A percentile compares a stretch with the other conserved stretches of the same genome.
phyloP scores from a whole-genome alignment of 2,113 vertebrate genomes.

The Takifugu flavidus region DNA sequence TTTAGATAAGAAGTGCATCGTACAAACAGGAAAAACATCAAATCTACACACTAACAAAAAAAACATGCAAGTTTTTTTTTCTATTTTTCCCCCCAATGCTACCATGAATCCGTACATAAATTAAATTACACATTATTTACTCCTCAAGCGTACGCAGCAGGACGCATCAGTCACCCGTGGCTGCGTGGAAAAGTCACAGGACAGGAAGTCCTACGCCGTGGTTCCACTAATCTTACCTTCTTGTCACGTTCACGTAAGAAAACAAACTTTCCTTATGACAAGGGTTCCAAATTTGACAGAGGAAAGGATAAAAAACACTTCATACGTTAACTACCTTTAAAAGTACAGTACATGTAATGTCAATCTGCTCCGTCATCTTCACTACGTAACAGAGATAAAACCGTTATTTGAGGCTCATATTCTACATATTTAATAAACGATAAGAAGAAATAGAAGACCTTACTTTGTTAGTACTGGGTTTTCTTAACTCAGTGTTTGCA shows the following conservation, averaged over 20 bases:
- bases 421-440: conserved; percentile 39
- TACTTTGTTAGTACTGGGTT: conserved; percentile 25
- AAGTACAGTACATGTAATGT: conserved; percentile 57
- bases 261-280: conserved; percentile 7
- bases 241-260: background rate
- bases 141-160: conserved; percentile 22
- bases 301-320: conserved; percentile 26
- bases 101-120: conserved; percentile 53
- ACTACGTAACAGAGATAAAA: conserved; percentile 24
- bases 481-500: conserved; percentile 28
- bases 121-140: conserved; percentile 52
- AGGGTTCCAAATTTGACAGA: conserved; percentile 12
- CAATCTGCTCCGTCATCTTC: conserved; percentile 33
- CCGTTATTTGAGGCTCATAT: conserved; percentile 38
- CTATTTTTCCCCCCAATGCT: conserved; percentile 34
- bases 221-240: too few species aligned
- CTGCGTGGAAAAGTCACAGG: conserved; percentile 12
- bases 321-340: conserved; percentile 32
- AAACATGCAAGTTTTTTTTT: conserved; percentile 40
- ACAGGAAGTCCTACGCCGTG: conserved; percentile 5
- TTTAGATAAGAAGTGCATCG: conserved; percentile 38
- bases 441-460: conserved; percentile 38
- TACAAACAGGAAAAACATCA: conserved; percentile 34
- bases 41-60: conserved; percentile 50
- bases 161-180: conserved; percentile 22